Evolutionary conservation across 1,140 invertebrate genomes (phyloP).

Genomic region (Anastrepha obliqua): DNA sequence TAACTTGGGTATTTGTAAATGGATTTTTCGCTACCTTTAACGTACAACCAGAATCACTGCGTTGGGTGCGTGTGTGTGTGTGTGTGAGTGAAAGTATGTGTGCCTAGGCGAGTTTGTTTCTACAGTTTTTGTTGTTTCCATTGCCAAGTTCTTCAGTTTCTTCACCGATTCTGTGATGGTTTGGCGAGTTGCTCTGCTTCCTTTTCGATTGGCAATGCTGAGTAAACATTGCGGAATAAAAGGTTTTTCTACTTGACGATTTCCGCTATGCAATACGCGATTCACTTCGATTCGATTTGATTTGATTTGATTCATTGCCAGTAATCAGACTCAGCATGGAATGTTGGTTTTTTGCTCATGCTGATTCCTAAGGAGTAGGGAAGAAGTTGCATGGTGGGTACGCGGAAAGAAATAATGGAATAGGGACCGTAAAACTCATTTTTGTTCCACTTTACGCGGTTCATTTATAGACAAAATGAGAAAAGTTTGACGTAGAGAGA

Average conservation of each 20-base stretch:
- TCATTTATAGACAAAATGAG: slow-evolving; percentile 45
- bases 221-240: slow-evolving; percentile 73
- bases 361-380: not conserved
- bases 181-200: slow-evolving; percentile 5
- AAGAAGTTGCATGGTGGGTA: not conserved
- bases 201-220: slow-evolving; percentile 59
- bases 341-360: not conserved
- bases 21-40: slow-evolving; percentile 38
- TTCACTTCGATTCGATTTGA: not conserved
- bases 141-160: slow-evolving; percentile 8
- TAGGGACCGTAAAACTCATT: not conserved
- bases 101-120: not conserved
- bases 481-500: slow-evolving; percentile 16
- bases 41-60: not conserved
- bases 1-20: slow-evolving; percentile 57
- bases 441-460: not conserved
- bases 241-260: slow-evolving; percentile 73
- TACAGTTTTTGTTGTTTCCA: slow-evolving; percentile 2
- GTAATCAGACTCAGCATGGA: slow-evolving; percentile 39
- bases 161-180: not conserved
- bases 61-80: not conserved
- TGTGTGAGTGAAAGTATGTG: not conserved
- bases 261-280: slow-evolving; percentile 34
- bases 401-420: not conserved
- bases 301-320: slow-evolving; percentile 52